Percentiles rank a stretch among this genome's conserved stretches.
These are phyloP conservation scores for Drosophila demipolita DNA, from an alignment of 2,888 invertebrate species.

Conservation along the genomic window DNA sequence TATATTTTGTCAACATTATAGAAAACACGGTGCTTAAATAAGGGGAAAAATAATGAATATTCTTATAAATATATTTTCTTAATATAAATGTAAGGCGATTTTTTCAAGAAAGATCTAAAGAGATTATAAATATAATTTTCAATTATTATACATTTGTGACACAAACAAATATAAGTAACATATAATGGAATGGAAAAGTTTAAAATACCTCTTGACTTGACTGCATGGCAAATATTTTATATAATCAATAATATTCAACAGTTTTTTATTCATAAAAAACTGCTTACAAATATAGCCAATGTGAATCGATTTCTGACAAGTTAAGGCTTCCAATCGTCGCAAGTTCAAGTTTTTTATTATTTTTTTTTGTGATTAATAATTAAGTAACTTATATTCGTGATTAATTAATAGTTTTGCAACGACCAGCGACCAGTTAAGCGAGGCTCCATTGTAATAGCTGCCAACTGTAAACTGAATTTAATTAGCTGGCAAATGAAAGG, in stretches of 20 bases:
- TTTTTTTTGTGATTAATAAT: neutral
- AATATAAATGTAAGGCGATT: too few species aligned
- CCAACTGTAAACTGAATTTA: slow-evolving; percentile 39
- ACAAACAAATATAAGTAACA: neutral
- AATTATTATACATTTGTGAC: neutral
- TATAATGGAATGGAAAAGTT: neutral
- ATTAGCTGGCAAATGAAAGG: slow-evolving; percentile 57
- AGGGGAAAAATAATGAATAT: too few species aligned
- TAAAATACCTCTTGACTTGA: neutral
- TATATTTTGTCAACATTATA: too few species aligned
- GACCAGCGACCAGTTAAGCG: neutral
- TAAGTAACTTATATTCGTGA: neutral
- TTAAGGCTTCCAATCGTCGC: neutral
- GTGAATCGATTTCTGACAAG: neutral
- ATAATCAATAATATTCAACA: neutral
- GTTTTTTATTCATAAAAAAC: neutral
- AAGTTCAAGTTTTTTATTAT: neutral
- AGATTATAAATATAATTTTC: neutral
- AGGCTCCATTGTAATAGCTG: neutral
- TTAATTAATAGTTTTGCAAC: neutral
- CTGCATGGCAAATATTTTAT: neutral
- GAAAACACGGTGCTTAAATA: too few species aligned
- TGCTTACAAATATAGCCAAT: too few species aligned
- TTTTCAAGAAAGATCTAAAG: neutral
- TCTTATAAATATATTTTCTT: too few species aligned